Evolutionary conservation across 1,140 invertebrate genomes (phyloP).

Genomic region (Drosophila watanabei): DNA sequence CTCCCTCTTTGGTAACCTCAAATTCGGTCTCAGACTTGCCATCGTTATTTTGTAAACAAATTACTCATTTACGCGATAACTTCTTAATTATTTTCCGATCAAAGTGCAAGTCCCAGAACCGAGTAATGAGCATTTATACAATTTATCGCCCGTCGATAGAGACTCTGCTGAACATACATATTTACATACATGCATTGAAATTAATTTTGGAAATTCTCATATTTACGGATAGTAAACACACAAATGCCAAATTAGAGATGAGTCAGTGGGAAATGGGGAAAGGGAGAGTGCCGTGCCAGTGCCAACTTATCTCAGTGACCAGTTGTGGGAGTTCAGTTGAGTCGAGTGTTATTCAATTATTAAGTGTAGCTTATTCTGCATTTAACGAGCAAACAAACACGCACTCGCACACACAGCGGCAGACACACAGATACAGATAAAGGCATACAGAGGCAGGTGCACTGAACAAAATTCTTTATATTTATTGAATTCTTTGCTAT

Average conservation of each 20-base stretch:
- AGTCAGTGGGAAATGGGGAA: constrained; percentile 5
- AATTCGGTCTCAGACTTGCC: not conserved
- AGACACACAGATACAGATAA: constrained; percentile 15
- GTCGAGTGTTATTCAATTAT: constrained; percentile 70
- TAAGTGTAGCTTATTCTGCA: constrained; percentile 73
- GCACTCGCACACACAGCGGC: constrained; percentile 12
- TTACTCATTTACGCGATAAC: constrained; percentile 40
- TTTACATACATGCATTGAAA: constrained; percentile 39
- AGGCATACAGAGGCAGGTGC: not conserved
- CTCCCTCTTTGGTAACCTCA: not conserved
- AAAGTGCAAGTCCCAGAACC: constrained; percentile 55
- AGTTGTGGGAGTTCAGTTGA: constrained; percentile 50
- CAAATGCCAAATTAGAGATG: constrained; percentile 44
- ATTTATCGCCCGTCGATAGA: constrained; percentile 41
- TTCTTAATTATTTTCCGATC: constrained; percentile 49
- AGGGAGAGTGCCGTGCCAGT: not conserved
- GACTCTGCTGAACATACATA: constrained; percentile 1
- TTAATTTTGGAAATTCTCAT: constrained; percentile 63
- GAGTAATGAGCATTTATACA: constrained; percentile 53
- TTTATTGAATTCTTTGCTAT: not conserved
- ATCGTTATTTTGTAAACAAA: constrained; percentile 30
- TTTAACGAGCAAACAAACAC: constrained; percentile 58
- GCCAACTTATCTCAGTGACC: constrained; percentile 56
- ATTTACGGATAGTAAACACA: constrained; percentile 50
- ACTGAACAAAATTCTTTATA: not conserved